Percentiles rank a stretch among this genome's conserved stretches.
phyloP scores from a whole-genome alignment of 2,113 vertebrate genomes.

The Zapus hudsonius region DNA sequence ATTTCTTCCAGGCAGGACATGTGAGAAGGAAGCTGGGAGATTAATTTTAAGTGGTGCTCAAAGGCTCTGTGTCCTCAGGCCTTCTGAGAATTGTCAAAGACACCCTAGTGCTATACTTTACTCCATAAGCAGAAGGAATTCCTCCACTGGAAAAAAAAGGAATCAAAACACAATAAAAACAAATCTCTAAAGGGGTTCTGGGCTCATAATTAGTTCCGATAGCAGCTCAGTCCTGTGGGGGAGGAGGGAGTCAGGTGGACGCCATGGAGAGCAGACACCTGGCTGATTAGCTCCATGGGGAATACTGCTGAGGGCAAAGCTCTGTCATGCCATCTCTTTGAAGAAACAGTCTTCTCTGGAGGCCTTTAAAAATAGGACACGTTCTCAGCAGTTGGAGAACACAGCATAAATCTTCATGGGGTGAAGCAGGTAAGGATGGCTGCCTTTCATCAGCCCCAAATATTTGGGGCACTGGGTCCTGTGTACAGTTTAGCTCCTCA shows the following conservation, averaged over 20 bases:
- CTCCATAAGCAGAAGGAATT: conserved; percentile 40
- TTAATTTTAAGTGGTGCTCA: neutral
- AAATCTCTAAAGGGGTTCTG: conserved; percentile 30
- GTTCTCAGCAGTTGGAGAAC: conserved; percentile 1
- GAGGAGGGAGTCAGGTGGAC: conserved; percentile 51
- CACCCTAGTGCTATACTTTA: neutral
- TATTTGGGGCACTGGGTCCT: conserved; percentile 2
- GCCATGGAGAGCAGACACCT: conserved; percentile 48
- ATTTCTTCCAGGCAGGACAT: neutral
- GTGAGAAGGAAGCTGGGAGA: neutral
- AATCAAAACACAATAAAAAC: conserved; percentile 38
- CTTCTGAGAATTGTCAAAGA: neutral
- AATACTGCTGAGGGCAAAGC: conserved; percentile 21
- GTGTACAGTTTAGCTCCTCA: neutral
- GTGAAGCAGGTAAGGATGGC: neutral
- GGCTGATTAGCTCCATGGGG: conserved; percentile 75
- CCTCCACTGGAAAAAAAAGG: conserved; percentile 17
- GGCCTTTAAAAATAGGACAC: conserved; percentile 75
- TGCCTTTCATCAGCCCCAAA: neutral
- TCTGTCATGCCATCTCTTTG: conserved; percentile 64
- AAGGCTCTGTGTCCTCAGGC: neutral
- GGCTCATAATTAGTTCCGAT: conserved; percentile 58
- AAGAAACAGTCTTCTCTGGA: conserved; percentile 61
- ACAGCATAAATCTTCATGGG: neutral
- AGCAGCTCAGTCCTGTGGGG: neutral